These are phyloP conservation scores for Tryphoninae sp. DNA, from an alignment of 2,888 invertebrate species.

Conservation along the genomic window DNA sequence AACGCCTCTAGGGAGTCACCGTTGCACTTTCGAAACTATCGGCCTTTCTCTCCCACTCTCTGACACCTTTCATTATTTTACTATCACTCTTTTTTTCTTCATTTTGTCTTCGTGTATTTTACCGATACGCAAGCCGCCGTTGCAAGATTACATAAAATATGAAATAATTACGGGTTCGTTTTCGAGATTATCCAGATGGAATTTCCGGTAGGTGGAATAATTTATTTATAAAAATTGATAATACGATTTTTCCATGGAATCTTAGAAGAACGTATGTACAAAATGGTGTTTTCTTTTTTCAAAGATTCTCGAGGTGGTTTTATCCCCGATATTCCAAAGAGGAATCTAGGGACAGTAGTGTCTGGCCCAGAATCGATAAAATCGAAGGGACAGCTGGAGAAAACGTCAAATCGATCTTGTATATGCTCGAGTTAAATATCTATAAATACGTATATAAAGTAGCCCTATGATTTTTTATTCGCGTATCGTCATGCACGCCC, in stretches of 20 bases:
- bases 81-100: slow-evolving; percentile 47
- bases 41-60: slow-evolving; percentile 24
- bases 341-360: not conserved
- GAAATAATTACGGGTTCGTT: slow-evolving; percentile 44
- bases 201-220: too few species aligned
- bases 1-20: slow-evolving; percentile 64
- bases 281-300: too few species aligned
- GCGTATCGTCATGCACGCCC: slow-evolving; percentile 51
- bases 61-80: slow-evolving; percentile 49
- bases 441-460: not conserved
- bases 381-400: slow-evolving; percentile 41
- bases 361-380: not conserved
- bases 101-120: slow-evolving; percentile 32
- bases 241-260: too few species aligned
- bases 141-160: slow-evolving; percentile 64
- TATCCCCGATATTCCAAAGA: not conserved
- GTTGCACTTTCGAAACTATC: slow-evolving; percentile 70
- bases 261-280: too few species aligned
- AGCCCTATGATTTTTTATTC: slow-evolving; percentile 28
- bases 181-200: not conserved
- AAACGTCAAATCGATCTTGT: slow-evolving; percentile 12
- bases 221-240: too few species aligned
- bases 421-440: not conserved
- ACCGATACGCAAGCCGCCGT: slow-evolving; percentile 54
- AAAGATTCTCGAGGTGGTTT: not conserved